phyloP scores from a whole-genome alignment of 2,888 invertebrate species.

The Drosophila picticornis region DNA sequence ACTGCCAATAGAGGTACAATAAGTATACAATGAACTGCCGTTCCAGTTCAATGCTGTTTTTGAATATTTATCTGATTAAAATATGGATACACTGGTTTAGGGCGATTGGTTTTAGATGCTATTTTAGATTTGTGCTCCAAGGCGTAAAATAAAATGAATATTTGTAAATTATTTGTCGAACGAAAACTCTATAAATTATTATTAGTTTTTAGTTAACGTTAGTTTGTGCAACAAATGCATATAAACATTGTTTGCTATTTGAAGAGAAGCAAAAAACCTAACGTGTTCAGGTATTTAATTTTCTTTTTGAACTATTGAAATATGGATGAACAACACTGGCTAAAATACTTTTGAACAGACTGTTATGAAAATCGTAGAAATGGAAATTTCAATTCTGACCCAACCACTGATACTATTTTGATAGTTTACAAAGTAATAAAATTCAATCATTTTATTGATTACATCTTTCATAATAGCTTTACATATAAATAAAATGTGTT shows the following conservation, averaged over 20 bases:
- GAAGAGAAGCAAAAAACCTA: neutral
- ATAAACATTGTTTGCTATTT: neutral
- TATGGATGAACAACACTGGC: neutral
- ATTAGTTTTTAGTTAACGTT: neutral
- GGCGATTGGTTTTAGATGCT: neutral
- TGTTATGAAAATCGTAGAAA: neutral
- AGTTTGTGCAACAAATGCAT: neutral
- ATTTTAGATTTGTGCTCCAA: neutral
- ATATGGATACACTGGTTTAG: neutral
- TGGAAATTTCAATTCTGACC: neutral
- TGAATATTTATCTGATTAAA: neutral
- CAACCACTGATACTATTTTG: neutral
- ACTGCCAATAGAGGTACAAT: neutral
- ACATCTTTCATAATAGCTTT: slow-evolving; percentile 22
- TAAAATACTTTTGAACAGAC: neutral
- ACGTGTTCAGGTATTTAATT: neutral
- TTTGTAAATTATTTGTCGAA: neutral
- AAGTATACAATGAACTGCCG: neutral
- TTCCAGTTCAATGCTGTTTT: neutral
- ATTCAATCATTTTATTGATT: slow-evolving; percentile 25
- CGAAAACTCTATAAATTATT: neutral
- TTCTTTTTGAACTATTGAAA: neutral
- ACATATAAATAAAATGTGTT: slow-evolving; percentile 31
- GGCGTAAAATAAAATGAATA: neutral
- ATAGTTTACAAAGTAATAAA: slow-evolving; percentile 14